Conservation (phyloP, 1,140 invertebrate species). For the Gyrodactylus salaris region DNA sequence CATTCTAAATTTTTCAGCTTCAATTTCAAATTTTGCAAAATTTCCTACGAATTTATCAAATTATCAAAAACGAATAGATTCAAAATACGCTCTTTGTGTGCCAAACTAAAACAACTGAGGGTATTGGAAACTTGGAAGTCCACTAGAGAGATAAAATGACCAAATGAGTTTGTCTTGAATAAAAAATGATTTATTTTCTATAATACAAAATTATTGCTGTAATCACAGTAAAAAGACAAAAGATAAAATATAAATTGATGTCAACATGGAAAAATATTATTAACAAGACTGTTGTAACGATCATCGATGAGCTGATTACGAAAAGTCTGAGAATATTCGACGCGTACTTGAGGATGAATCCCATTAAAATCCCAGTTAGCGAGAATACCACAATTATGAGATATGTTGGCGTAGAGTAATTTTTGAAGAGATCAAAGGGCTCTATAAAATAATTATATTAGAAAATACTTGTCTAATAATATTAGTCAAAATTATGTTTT, state of each 20-base stretch:
- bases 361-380: constrained; percentile 8
- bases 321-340: constrained; percentile 9
- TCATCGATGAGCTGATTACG: constrained; percentile 3
- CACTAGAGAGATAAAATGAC: no score
- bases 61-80: not conserved
- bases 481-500: no score
- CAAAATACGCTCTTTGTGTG: not conserved
- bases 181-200: not conserved
- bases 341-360: constrained; percentile 8
- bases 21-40: no score
- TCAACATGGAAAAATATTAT: not conserved
- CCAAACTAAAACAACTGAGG: not conserved
- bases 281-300: not conserved
- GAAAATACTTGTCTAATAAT: no score
- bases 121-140: not conserved
- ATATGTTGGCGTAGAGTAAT: not conserved
- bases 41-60: no score
- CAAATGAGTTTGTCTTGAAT: constrained; percentile 4
- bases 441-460: not conserved
- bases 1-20: no score
- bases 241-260: not conserved
- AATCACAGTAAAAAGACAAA: not conserved
- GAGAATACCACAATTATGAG: constrained; percentile 6
- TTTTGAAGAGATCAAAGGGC: not conserved
- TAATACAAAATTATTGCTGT: not conserved